phyloP scores from a whole-genome alignment of 1,140 invertebrate species.

The Bombus consobrinus region DNA sequence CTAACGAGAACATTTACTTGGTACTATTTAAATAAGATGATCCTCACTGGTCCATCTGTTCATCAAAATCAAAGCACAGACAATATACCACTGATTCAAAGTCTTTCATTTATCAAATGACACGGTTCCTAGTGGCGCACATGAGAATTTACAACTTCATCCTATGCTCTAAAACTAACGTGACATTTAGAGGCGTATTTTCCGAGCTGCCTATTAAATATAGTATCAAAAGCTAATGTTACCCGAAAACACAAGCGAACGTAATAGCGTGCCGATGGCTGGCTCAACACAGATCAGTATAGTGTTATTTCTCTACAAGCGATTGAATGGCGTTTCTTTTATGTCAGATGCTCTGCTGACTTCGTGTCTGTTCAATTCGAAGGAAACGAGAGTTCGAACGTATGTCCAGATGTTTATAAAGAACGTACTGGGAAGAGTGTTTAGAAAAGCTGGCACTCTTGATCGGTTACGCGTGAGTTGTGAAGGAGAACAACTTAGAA shows the following conservation, averaged over 20 bases:
- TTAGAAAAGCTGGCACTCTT: neutral
- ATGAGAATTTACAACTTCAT: conserved; percentile 1
- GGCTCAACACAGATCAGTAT: neutral
- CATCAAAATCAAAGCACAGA: neutral
- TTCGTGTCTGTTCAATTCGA: neutral
- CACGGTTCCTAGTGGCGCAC: neutral
- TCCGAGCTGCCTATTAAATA: neutral
- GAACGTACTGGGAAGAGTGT: neutral
- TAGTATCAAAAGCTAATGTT: conserved; percentile 3
- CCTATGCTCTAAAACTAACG: neutral
- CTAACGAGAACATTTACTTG: too few relatives aligned
- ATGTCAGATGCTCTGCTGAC: neutral
- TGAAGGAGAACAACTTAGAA: neutral
- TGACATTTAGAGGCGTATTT: neutral
- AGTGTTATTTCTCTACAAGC: neutral
- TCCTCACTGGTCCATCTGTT: neutral
- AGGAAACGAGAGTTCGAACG: too few relatives aligned
- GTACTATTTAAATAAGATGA: neutral
- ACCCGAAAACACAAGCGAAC: neutral
- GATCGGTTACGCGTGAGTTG: neutral
- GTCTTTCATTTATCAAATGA: neutral
- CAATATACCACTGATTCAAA: neutral
- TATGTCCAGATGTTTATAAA: neutral
- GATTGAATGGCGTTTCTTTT: neutral
- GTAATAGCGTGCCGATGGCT: neutral